These are phyloP conservation scores for Achatina immaculata DNA, from an alignment of 1,140 invertebrate genomes.

Conservation along the genomic window DNA sequence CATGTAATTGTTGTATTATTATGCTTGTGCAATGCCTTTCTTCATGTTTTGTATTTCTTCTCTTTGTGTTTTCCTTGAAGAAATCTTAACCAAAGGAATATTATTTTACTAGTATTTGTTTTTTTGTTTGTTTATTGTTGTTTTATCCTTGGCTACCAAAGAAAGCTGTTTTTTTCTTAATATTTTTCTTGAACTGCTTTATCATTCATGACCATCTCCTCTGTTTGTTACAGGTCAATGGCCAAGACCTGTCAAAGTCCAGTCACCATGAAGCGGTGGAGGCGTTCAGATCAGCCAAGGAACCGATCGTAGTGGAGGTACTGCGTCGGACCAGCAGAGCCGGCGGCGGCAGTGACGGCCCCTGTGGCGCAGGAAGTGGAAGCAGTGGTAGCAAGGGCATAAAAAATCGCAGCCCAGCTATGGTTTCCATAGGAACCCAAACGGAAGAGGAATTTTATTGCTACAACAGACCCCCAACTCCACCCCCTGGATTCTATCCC, in stretches of 20 bases:
- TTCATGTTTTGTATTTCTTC: no score
- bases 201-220: not conserved
- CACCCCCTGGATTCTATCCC: conserved; percentile 60
- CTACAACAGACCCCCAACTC: conserved; percentile 62
- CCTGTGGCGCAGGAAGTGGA: conserved; percentile 14
- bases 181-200: no score
- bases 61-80: no score
- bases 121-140: no score
- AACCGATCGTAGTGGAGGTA: conserved; percentile 82
- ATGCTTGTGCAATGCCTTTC: no score
- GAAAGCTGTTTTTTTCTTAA: no score
- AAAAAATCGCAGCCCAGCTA: conserved; percentile 58
- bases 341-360: conserved; percentile 17
- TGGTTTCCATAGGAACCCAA: conserved; percentile 68
- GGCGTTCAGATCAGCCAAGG: conserved; percentile 79
- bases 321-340: conserved; percentile 72
- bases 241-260: conserved; percentile 77
- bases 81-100: no score
- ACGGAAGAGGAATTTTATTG: conserved; percentile 69
- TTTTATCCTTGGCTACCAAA: no score
- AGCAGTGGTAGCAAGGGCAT: conserved; percentile 41
- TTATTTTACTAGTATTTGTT: no score
- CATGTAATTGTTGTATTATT: no score
- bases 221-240: conserved; percentile 77
- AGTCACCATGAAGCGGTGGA: conserved; percentile 81